A percentile compares a stretch with the other conserved stretches of the same genome.
Evolutionary conservation across 2,797 vertebrate species (phyloP).

Genomic region (Sebastes glaucus): DNA sequence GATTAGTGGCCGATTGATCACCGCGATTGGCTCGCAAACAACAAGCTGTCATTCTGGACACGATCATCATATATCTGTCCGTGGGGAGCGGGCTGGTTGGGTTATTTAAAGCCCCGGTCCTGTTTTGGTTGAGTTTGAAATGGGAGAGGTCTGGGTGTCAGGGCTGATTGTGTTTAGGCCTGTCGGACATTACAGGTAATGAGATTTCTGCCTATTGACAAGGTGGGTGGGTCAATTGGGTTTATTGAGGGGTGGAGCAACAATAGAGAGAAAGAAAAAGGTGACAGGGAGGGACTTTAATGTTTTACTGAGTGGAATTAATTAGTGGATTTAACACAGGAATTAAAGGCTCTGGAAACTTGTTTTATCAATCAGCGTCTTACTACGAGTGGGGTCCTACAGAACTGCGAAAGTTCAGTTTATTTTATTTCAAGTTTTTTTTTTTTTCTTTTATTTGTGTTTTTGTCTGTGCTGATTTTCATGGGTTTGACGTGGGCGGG

Average conservation of each 20-base stretch:
- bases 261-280: not conserved
- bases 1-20: slow-evolving; percentile 71
- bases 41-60: slow-evolving; percentile 46
- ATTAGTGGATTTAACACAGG: not conserved
- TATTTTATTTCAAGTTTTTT: not conserved
- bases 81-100: slow-evolving; percentile 65
- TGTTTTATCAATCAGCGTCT: not conserved
- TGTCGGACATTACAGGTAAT: slow-evolving; percentile 64
- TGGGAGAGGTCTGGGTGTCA: slow-evolving; percentile 39
- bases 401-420: not conserved
- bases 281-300: not conserved
- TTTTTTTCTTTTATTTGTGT: not conserved
- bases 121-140: slow-evolving; percentile 59
- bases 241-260: slow-evolving; percentile 1
- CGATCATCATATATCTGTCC: slow-evolving; percentile 59
- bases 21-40: slow-evolving; percentile 60
- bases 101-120: slow-evolving; percentile 66
- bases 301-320: not conserved
- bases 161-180: slow-evolving; percentile 65
- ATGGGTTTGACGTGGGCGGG: not conserved
- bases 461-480: not conserved
- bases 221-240: slow-evolving; percentile 9
- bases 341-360: not conserved
- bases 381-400: not conserved
- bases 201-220: slow-evolving; percentile 59